A percentile compares a stretch with the other conserved stretches of the same genome.
Conservation (phyloP, 2,888 invertebrate genomes). For the Mylabris sibirica region DNA sequence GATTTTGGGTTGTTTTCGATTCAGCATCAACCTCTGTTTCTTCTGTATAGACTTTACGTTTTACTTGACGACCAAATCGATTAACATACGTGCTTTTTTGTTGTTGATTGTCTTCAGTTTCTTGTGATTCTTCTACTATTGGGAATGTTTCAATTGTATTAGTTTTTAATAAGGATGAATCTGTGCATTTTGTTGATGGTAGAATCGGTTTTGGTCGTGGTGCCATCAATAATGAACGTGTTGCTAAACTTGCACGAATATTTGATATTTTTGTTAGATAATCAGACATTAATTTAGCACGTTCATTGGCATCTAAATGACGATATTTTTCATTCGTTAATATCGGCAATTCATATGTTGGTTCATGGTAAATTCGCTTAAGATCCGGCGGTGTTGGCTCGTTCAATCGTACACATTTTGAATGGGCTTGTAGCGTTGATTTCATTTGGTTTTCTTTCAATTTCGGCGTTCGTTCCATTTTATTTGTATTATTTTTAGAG, state of each 20-base stretch:
- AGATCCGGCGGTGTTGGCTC: not conserved
- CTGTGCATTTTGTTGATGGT: slow-evolving; percentile 14
- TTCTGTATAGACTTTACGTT: slow-evolving; percentile 26
- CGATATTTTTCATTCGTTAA: slow-evolving; percentile 17
- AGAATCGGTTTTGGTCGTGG: slow-evolving; percentile 18
- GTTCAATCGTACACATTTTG: not conserved
- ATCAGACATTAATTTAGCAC: slow-evolving; percentile 15
- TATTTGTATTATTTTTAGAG: no score
- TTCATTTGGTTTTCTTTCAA: not conserved
- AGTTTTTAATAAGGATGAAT: not conserved
- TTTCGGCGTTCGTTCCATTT: no score
- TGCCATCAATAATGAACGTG: slow-evolving; percentile 13
- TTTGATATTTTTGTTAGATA: slow-evolving; percentile 16
- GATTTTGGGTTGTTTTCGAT: not conserved
- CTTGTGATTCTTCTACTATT: not conserved
- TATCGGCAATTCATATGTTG: slow-evolving; percentile 16
- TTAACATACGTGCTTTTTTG: not conserved
- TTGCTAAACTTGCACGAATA: slow-evolving; percentile 4
- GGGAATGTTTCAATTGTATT: not conserved
- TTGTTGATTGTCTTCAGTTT: not conserved
- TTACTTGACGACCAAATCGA: slow-evolving; percentile 22
- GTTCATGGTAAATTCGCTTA: slow-evolving; percentile 8
- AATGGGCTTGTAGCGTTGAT: not conserved
- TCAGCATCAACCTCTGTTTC: slow-evolving; percentile 13
- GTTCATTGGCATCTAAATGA: slow-evolving; percentile 11